These are phyloP conservation scores for Labia minor DNA, from an alignment of 2,888 invertebrate genomes.

Conservation along the genomic window DNA sequence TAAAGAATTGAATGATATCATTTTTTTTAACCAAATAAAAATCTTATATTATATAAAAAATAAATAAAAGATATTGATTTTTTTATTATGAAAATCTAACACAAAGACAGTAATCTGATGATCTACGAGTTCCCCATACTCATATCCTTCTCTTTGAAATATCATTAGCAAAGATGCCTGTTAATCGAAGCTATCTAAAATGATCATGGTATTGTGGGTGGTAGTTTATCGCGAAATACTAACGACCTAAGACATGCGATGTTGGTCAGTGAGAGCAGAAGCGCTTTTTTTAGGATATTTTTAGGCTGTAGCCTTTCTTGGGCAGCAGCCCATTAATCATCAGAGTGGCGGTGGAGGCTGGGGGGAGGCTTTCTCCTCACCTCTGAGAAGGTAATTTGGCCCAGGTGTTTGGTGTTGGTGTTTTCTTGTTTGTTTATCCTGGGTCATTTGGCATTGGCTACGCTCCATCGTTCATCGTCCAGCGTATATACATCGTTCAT, in stretches of 20 bases:
- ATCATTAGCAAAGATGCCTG: too few species aligned
- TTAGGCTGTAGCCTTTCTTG: neutral
- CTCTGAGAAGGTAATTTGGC: constrained; percentile 1
- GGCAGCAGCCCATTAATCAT: constrained; percentile 13
- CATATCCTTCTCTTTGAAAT: too few species aligned
- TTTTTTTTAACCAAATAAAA: too few species aligned
- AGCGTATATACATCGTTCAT: neutral
- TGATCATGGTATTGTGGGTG: neutral
- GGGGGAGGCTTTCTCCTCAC: neutral
- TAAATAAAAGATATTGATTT: too few species aligned
- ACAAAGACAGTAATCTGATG: too few species aligned
- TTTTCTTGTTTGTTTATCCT: constrained; percentile 5
- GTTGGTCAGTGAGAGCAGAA: neutral
- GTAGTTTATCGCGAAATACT: neutral
- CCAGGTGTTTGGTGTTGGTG: neutral
- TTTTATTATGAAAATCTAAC: too few species aligned
- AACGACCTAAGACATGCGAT: constrained; percentile 5
- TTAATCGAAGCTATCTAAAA: too few species aligned
- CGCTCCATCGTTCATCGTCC: constrained; percentile 7
- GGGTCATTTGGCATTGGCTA: constrained; percentile 13
- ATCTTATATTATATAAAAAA: too few species aligned
- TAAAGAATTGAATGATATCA: too few species aligned
- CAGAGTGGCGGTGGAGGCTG: neutral
- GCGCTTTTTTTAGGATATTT: neutral
- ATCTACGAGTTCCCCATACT: too few species aligned